These are phyloP conservation scores for Forbesichthys agassizii DNA, from an alignment of 2,113 vertebrate species.

Conservation along the genomic window DNA sequence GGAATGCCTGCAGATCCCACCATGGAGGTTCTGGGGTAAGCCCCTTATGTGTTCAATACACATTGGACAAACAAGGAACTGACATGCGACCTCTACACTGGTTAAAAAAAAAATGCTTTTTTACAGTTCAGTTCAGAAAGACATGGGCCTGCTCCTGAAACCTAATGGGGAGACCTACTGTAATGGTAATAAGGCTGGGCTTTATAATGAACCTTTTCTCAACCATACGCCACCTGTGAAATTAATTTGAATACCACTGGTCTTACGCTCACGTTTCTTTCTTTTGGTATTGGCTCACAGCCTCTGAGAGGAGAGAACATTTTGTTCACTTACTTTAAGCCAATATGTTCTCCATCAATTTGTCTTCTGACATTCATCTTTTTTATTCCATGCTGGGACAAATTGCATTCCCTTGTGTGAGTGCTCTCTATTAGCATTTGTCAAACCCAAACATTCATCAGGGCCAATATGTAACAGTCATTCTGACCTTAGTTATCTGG, in stretches of 20 bases:
- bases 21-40: too few relatives aligned
- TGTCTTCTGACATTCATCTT: slow-evolving; percentile 27
- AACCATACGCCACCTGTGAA: slow-evolving; percentile 57
- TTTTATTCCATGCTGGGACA: slow-evolving; percentile 16
- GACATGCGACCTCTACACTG: too few relatives aligned
- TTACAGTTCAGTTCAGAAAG: too few relatives aligned
- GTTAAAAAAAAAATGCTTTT: too few relatives aligned
- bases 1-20: too few relatives aligned
- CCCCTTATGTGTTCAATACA: too few relatives aligned
- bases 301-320: neutral
- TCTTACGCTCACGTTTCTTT: slow-evolving; percentile 29
- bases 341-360: slow-evolving; percentile 39
- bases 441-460: too few relatives aligned
- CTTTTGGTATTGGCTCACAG: neutral
- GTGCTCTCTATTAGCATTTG: slow-evolving; percentile 19
- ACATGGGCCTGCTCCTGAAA: too few relatives aligned
- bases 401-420: slow-evolving; percentile 34
- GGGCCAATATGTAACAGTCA: too few relatives aligned
- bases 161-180: too few relatives aligned
- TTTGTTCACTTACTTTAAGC: neutral
- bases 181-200: slow-evolving; percentile 16
- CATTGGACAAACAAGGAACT: too few relatives aligned
- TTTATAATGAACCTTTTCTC: slow-evolving; percentile 50
- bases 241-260: slow-evolving; percentile 57
- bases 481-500: too few relatives aligned